A percentile compares a stretch with the other conserved stretches of the same genome.
Conservation (phyloP, 2,888 invertebrate genomes). For the Chydorus sphaericus region DNA sequence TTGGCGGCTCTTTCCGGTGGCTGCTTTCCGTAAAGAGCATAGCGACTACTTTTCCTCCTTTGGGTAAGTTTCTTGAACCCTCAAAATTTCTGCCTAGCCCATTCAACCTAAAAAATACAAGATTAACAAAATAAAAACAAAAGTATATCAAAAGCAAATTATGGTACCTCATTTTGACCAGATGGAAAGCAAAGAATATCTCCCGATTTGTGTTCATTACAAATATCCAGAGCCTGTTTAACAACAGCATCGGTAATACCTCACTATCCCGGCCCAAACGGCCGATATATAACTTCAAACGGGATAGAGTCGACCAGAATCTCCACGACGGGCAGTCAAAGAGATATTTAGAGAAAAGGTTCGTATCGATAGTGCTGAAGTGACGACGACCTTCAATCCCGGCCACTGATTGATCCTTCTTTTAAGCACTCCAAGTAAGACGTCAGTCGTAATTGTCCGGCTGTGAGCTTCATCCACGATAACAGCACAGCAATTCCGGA, state of each 20-base stretch:
- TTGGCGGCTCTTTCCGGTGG: conserved; percentile 24
- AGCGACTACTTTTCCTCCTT: too few relatives aligned
- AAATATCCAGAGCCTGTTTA: conserved; percentile 24
- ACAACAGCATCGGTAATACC: conserved; percentile 23
- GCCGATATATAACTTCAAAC: conserved; percentile 27
- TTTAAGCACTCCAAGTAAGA: conserved; percentile 29
- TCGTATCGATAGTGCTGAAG: conserved; percentile 29
- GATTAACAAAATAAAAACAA: neutral
- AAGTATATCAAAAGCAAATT: neutral
- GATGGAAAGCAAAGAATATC: conserved; percentile 23
- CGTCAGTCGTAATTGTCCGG: conserved; percentile 28
- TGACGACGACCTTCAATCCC: conserved; percentile 27
- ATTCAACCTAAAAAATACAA: neutral
- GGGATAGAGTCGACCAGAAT: conserved; percentile 27
- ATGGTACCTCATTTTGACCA: conserved; percentile 15
- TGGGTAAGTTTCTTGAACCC: too few relatives aligned
- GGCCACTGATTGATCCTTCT: conserved; percentile 21
- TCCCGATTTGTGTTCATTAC: conserved; percentile 21
- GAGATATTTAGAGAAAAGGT: conserved; percentile 27
- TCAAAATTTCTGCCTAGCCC: neutral
- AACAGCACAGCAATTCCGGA: conserved; percentile 23
- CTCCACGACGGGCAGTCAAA: too few relatives aligned
- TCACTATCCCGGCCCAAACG: conserved; percentile 15
- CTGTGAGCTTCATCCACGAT: conserved; percentile 31
- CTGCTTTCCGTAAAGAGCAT: conserved; percentile 21